A percentile compares a stretch with the other conserved stretches of the same genome.
Conservation (phyloP, 2,113 vertebrate species). For the Corapipo altera region DNA sequence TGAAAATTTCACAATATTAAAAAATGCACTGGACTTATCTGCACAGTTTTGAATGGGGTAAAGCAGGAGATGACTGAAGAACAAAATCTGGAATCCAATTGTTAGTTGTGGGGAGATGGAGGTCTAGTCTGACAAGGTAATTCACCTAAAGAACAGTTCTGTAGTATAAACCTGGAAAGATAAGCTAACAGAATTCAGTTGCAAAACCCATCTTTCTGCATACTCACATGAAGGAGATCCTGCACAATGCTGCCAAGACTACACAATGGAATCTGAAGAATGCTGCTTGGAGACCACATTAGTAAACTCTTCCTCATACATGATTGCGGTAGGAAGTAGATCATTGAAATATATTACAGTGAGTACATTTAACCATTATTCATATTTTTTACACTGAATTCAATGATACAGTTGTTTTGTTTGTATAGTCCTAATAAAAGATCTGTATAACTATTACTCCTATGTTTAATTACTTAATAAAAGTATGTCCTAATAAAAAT, state of each 20-base stretch:
- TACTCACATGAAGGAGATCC: not conserved
- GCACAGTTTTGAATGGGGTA: not conserved
- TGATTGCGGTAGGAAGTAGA: not conserved
- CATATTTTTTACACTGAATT: not conserved
- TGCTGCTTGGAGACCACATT: not conserved
- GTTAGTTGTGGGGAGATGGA: not conserved
- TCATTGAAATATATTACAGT: not conserved
- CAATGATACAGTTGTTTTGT: not conserved
- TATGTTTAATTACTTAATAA: not conserved
- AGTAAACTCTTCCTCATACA: not conserved
- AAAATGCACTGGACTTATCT: not conserved
- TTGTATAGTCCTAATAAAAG: not conserved
- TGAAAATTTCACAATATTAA: not conserved
- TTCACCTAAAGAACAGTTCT: not conserved
- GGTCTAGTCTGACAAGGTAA: not conserved
- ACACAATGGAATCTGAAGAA: not conserved
- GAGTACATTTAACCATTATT: not conserved
- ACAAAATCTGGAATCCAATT: not conserved
- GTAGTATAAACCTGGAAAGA: not conserved
- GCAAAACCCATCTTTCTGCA: not conserved
- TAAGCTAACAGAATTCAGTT: not conserved
- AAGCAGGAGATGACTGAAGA: not conserved
- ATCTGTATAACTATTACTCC: not conserved
- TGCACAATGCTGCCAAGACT: not conserved
- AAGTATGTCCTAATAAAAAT: not conserved